Percentiles rank a stretch among this genome's conserved stretches.
Evolutionary conservation across 2,888 invertebrate species (phyloP).

Genomic region (Homarus gammarus): DNA sequence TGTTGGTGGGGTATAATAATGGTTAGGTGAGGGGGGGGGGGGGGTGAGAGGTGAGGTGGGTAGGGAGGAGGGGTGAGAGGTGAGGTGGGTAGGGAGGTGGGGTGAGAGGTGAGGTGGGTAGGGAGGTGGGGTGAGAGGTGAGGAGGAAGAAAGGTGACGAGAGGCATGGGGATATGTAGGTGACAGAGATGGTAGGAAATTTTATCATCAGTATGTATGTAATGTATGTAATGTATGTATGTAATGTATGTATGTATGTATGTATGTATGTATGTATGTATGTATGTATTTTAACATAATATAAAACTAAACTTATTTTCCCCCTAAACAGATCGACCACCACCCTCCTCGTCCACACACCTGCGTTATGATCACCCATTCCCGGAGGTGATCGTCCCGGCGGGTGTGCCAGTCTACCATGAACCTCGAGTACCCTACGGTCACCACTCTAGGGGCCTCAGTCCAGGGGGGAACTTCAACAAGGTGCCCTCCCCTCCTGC

Average conservation of each 20-base stretch:
- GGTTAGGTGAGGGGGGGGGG: not conserved
- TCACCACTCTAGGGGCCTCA: not conserved
- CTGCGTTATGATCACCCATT: not conserved
- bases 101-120: too few species aligned
- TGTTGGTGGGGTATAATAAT: too few species aligned
- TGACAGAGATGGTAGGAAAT: too few species aligned
- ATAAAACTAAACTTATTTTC: not conserved
- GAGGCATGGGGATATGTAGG: too few species aligned
- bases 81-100: too few species aligned
- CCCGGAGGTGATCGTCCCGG: conserved; percentile 56
- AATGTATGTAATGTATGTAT: not conserved
- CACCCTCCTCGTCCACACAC: conserved; percentile 29
- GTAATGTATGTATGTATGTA: conserved; percentile 1
- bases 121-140: too few species aligned
- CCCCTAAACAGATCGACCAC: not conserved
- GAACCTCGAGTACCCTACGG: conserved; percentile 25
- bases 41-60: too few species aligned
- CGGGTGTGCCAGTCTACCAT: conserved; percentile 21
- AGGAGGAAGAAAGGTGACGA: too few species aligned
- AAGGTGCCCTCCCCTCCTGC: conserved; percentile 51
- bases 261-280: not conserved
- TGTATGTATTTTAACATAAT: not conserved
- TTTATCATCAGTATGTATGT: too few species aligned
- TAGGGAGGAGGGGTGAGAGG: too few species aligned
- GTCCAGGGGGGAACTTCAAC: conserved; percentile 27